phyloP scores from a whole-genome alignment of 2,113 vertebrate species.

The Aplodontia rufa region DNA sequence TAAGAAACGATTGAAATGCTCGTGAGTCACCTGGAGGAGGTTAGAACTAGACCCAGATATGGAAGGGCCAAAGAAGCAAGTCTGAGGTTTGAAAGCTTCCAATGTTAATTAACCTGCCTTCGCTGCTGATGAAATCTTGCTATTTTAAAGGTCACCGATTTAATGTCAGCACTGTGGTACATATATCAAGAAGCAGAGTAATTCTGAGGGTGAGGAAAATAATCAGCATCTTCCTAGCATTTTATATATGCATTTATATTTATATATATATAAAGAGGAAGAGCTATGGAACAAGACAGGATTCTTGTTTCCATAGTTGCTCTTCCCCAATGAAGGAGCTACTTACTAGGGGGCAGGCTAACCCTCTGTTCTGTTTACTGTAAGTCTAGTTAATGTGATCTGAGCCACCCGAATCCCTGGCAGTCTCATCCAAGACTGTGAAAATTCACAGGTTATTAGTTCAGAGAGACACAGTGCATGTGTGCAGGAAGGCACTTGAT shows the following conservation, averaged over 20 bases:
- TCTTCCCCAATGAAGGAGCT: neutral
- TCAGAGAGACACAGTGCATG: neutral
- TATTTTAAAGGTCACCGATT: conserved; percentile 66
- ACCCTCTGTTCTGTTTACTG: neutral
- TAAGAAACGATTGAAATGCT: neutral
- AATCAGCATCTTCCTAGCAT: neutral
- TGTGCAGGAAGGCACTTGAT: no score
- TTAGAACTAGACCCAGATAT: conserved; percentile 58
- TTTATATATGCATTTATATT: neutral
- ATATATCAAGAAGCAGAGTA: neutral
- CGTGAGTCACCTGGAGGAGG: conserved; percentile 43
- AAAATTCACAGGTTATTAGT: conserved; percentile 32
- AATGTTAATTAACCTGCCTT: conserved; percentile 76
- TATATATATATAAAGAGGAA: neutral
- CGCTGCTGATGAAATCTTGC: conserved; percentile 70
- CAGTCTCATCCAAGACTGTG: conserved; percentile 1
- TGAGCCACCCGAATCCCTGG: neutral
- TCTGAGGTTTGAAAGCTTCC: conserved; percentile 58
- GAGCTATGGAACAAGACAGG: neutral
- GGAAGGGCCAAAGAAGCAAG: conserved; percentile 53
- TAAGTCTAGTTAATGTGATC: neutral
- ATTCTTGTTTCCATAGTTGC: neutral
- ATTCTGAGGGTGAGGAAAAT: neutral
- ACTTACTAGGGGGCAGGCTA: neutral
- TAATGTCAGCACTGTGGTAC: conserved; percentile 59